These are phyloP conservation scores for Hoplostethus atlanticus DNA, from an alignment of 2,797 vertebrate genomes.

Conservation along the genomic window DNA sequence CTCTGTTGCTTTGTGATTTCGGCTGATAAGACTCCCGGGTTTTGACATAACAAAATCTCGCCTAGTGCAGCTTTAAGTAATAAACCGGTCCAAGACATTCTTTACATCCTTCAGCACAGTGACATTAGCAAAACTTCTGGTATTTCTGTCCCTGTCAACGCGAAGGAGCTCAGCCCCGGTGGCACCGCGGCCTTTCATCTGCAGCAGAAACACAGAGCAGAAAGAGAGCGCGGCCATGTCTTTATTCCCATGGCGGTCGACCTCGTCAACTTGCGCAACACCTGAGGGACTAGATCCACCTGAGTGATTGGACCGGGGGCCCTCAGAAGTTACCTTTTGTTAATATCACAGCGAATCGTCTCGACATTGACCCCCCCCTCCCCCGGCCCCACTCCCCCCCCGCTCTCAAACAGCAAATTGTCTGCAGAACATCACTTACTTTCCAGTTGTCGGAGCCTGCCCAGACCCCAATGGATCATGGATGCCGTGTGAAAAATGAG, in stretches of 20 bases:
- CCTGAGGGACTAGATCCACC: slow-evolving; percentile 51
- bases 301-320: slow-evolving; percentile 19
- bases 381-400: not conserved
- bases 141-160: slow-evolving; percentile 23
- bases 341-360: slow-evolving; percentile 52
- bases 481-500: slow-evolving; percentile 45
- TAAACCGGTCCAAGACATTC: too few relatives aligned
- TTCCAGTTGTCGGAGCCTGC: slow-evolving; percentile 54
- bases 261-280: slow-evolving; percentile 11
- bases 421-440: slow-evolving; percentile 75
- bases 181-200: slow-evolving; percentile 30
- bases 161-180: not conserved
- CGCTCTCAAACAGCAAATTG: slow-evolving; percentile 31
- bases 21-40: too few relatives aligned
- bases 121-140: not conserved
- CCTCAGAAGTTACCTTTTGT: slow-evolving; percentile 52
- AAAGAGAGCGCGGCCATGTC: slow-evolving; percentile 3
- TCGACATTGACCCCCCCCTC: slow-evolving; percentile 17
- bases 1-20: too few relatives aligned
- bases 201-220: slow-evolving; percentile 17
- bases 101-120: not conserved
- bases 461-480: slow-evolving; percentile 58
- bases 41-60: too few relatives aligned
- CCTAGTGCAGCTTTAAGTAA: too few relatives aligned
- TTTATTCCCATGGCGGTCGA: slow-evolving; percentile 4